These are phyloP conservation scores for Argyresthia goedartella DNA, from an alignment of 2,888 invertebrate genomes.

Conservation along the genomic window DNA sequence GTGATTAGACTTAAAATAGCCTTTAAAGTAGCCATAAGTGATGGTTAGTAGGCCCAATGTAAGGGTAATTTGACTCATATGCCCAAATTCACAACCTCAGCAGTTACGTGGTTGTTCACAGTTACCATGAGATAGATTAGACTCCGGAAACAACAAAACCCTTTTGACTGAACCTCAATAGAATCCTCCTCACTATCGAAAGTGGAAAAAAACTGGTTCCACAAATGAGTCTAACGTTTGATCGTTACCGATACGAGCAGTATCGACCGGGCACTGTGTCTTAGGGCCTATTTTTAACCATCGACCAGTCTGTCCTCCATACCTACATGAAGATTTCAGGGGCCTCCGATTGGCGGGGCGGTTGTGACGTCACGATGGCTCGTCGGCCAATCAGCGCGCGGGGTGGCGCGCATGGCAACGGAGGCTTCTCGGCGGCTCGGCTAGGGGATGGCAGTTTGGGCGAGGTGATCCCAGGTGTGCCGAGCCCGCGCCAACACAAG, in stretches of 20 bases:
- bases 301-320: constrained; percentile 46
- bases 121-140: too few species aligned
- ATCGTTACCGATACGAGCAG: neutral
- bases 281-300: constrained; percentile 55
- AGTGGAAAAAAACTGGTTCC: too few species aligned
- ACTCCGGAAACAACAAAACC: too few species aligned
- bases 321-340: constrained; percentile 65
- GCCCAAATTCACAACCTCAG: too few species aligned
- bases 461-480: constrained; percentile 62
- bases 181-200: too few species aligned
- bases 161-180: too few species aligned
- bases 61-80: too few species aligned
- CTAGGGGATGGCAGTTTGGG: constrained; percentile 43
- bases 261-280: neutral
- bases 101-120: too few species aligned
- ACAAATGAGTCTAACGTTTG: too few species aligned
- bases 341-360: constrained; percentile 34
- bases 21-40: too few species aligned
- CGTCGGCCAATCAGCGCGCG: constrained; percentile 41
- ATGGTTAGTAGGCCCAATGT: too few species aligned
- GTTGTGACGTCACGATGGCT: constrained; percentile 47
- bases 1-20: too few species aligned
- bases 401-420: constrained; percentile 37
- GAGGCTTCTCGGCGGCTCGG: constrained; percentile 1
- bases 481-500: constrained; percentile 42